phyloP scores from a whole-genome alignment of 2,797 vertebrate species.

The Macroramphosus scolopax region DNA sequence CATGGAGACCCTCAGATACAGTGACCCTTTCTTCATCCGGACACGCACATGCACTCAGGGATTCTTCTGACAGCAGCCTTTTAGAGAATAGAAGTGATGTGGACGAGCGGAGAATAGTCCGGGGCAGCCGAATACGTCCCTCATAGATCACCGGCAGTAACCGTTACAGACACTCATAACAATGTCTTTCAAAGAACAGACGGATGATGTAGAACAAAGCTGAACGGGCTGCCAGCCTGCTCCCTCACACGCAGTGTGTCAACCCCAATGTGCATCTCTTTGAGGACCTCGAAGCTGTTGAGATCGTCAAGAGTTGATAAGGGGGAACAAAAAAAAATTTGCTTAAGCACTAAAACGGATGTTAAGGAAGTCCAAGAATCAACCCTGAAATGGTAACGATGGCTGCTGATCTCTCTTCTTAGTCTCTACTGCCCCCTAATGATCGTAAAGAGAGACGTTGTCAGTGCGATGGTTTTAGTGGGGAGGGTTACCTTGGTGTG shows the following conservation, averaged over 20 bases:
- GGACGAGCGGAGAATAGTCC: constrained; percentile 29
- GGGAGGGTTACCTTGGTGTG: too few relatives aligned
- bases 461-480: too few relatives aligned
- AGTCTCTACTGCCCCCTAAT: constrained; percentile 65
- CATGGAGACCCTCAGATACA: too few relatives aligned
- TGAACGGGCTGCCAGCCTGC: constrained; percentile 5
- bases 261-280: too few relatives aligned
- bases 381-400: constrained; percentile 14
- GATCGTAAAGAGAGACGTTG: constrained; percentile 8
- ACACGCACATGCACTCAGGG: constrained; percentile 11
- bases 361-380: too few relatives aligned
- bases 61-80: constrained; percentile 40
- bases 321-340: too few relatives aligned
- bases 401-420: constrained; percentile 28
- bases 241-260: too few relatives aligned
- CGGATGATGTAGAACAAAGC: constrained; percentile 31
- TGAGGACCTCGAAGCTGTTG: too few relatives aligned
- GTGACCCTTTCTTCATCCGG: too few relatives aligned
- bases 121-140: constrained; percentile 31
- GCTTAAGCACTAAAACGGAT: too few relatives aligned
- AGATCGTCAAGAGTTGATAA: too few relatives aligned
- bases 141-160: constrained; percentile 43
- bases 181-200: constrained; percentile 39
- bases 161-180: constrained; percentile 52
- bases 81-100: constrained; percentile 34